Evolutionary conservation across 2,113 vertebrate species (phyloP), one percentile per base, ranked within the genome.

Genomic region (Tringa solitaria): DNA sequence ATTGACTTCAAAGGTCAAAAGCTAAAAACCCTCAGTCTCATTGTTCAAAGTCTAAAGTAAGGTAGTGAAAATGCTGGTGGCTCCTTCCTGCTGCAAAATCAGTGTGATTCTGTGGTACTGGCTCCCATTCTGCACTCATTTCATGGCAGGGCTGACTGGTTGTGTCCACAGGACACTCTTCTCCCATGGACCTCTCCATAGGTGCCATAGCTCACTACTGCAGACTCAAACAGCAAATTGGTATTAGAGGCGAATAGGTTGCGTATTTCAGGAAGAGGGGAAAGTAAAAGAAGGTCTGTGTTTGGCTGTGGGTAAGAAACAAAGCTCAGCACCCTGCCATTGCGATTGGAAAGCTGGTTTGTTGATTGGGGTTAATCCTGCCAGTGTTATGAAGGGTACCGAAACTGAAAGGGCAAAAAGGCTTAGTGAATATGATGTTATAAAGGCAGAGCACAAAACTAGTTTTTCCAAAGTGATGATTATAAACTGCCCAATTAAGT

Each of bases 401-500:
- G 73, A 37, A 78, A 61, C 69, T 73, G 64, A 69, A 94, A 96
- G 92, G 93, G 48, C 51, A 79, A 73, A 89, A 61, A 78, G 57
- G 28, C 84, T 93, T 64, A 93, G 65, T 37, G 86, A 96, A 13
- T 30, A 46, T 18, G 53, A 81, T 57, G 32, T 65, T 79, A 56
- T 51, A 82, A 87, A 70, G 79, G 30, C 48, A 78, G 61, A 70
- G 83, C 53, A 39, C 30, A 92, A 91, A 94, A 74, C 23, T 79
- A 0, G 0, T 68, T 91, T 70, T 85, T 87, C 77, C 67, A 77
- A 87, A 85, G 75, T 77, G 37, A 54, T 85, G 56, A 85, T 93
- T 94, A 94, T 59, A 89, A 96, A 95, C 22, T 32, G 23, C 26
- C 54, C 93, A 90, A 90, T 92, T 96, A 94, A 92, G 64, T 64